Conservation (phyloP, 2,797 vertebrate species). For the Pteronotus mesoamericanus region DNA sequence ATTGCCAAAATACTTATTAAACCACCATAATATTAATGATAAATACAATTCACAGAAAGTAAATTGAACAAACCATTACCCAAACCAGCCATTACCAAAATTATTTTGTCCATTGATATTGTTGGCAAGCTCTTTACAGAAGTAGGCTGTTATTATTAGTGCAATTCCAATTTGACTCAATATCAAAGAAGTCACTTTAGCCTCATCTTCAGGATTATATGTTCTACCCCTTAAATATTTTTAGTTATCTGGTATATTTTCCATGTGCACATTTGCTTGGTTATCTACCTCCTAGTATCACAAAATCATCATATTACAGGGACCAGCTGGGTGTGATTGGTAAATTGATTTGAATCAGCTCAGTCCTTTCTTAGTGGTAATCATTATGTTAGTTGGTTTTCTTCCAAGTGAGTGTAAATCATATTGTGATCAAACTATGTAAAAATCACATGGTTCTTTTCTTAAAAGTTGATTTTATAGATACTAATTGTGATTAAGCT, state of each 20-base stretch:
- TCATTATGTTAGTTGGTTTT: neutral
- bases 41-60: neutral
- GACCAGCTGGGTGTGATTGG: neutral
- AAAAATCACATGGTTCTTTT: neutral
- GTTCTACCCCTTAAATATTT: neutral
- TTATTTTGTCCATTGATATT: neutral
- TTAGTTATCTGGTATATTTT: neutral
- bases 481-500: neutral
- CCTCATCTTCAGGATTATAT: neutral
- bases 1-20: constrained; percentile 24
- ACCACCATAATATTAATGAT: constrained; percentile 14
- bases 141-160: neutral
- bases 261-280: neutral
- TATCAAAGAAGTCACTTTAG: neutral
- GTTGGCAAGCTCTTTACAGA: neutral
- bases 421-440: neutral
- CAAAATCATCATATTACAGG: neutral
- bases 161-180: neutral
- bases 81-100: neutral
- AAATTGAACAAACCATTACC: neutral
- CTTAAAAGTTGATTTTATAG: neutral
- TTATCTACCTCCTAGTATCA: neutral
- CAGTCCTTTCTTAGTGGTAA: neutral
- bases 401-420: constrained; percentile 22
- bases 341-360: neutral